Evolutionary conservation across 1,140 invertebrate genomes (phyloP).

Genomic region (Nasonia longicornis): DNA sequence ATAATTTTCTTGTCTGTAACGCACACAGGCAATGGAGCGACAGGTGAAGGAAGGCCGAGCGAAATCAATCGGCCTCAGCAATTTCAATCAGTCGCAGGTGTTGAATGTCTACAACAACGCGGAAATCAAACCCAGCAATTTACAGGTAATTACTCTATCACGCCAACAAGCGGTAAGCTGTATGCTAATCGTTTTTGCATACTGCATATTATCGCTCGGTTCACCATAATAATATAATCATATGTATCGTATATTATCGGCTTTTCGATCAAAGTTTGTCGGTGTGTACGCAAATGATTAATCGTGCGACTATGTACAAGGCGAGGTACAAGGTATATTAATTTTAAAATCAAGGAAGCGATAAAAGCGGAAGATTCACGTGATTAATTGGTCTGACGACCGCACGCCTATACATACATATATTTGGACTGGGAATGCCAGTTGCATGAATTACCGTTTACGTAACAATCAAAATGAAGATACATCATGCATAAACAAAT

Average conservation of each 20-base stretch:
- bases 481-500: not conserved
- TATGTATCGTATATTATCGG: too few relatives aligned
- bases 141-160: slow-evolving; percentile 72
- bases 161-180: not conserved
- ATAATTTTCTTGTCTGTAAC: not conserved
- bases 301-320: not conserved
- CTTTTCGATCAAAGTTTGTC: too few relatives aligned
- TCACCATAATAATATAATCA: not conserved
- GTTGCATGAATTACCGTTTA: not conserved
- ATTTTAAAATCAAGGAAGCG: not conserved
- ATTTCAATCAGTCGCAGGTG: slow-evolving; percentile 82
- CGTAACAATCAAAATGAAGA: not conserved
- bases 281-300: not conserved
- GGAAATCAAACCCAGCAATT: slow-evolving; percentile 77
- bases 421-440: too few relatives aligned
- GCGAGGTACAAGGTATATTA: slow-evolving; percentile 12
- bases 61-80: slow-evolving; percentile 82
- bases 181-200: too few relatives aligned
- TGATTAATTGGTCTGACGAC: not conserved
- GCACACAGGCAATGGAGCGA: slow-evolving; percentile 78
- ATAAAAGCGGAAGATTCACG: not conserved
- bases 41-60: slow-evolving; percentile 75
- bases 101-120: slow-evolving; percentile 74
- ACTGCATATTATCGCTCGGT: not conserved
- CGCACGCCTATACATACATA: too few relatives aligned